Evolutionary conservation across 64 coral and sea anemone genomes (phyloP), one percentile per base, ranked within the genome.

Genomic region (Stylophora pistillata): DNA sequence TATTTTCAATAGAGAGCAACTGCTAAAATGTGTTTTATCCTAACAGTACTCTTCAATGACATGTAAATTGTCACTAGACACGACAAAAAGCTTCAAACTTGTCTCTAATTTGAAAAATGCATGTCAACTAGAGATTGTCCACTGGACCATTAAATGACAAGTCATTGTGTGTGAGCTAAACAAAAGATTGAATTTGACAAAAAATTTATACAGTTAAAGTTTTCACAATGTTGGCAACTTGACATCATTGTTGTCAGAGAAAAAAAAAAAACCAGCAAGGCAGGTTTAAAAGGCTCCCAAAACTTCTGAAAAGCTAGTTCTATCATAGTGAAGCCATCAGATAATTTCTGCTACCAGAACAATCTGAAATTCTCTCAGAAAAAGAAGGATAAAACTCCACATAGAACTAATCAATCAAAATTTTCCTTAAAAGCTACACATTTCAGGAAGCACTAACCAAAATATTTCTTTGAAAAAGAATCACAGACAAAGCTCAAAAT

Each of bases 221-320:
- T n/a, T 23, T 82, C 32, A 63, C 15, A 82, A 82, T 65, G 30
- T 70, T 84, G 80, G 80, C 80, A 82, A 65, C 21, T 82, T 82
- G 57, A 62, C 78, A 62, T 62, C 23, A 84, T 84, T 84, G 62
- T 69, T 23, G 1, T 68, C 15, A 27, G 69, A 70, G 28, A 47
- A 27, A 68, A 70, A 54, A 70, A 54, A 47, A 27, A 68, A 70
- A 54, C 31, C 23, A 53, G 80, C 29, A 16, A 14, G 53, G 69
- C 80, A 69, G 62, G 62, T 84, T 69, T 21, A 47, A 69, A 55
- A 33, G 37, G 52, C 69, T 69, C 30, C 29, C 7, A 21, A 63
- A 63, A 63, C 60, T 41, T 54, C 21, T 26, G 69, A 63, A 84
- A 20, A 34, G 54, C 62, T 69, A 69, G 33, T 52, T 70, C 32